Evolutionary conservation across 2,797 vertebrate genomes (phyloP).

Genomic region (Phoeniculus purpureus): DNA sequence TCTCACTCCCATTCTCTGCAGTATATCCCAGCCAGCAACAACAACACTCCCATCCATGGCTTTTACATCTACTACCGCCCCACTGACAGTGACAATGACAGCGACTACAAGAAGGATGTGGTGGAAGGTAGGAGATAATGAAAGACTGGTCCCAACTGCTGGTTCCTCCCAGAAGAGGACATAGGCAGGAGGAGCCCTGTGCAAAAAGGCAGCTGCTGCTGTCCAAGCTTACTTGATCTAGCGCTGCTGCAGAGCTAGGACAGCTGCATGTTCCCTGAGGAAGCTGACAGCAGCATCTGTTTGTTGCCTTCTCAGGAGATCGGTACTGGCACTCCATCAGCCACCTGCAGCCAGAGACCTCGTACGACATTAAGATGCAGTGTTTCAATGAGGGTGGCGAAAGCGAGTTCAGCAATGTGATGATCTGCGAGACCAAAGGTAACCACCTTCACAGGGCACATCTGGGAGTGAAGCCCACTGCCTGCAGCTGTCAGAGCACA

Average conservation of each 20-base stretch:
- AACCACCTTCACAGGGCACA: neutral
- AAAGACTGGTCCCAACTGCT: neutral
- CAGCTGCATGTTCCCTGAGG: neutral
- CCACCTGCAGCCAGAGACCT: conserved; percentile 95
- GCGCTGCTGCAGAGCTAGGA: neutral
- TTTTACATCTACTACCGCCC: conserved; percentile 99
- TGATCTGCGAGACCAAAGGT: conserved; percentile 99
- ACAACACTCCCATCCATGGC: conserved; percentile 97
- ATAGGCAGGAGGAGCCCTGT: neutral
- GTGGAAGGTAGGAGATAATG: conserved; percentile 86
- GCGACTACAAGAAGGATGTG: conserved; percentile 96
- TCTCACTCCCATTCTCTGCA: conserved; percentile 64
- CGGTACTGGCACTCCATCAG: conserved; percentile 96
- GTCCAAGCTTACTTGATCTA: neutral
- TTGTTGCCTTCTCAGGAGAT: conserved; percentile 79
- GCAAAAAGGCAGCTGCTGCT: neutral
- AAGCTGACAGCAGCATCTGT: neutral
- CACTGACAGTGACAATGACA: conserved; percentile 98
- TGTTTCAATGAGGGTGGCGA: conserved; percentile 97
- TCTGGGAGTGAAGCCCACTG: neutral
- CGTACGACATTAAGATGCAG: conserved; percentile 99
- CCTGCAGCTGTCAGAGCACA: neutral
- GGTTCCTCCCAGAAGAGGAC: neutral
- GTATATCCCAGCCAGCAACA: conserved; percentile 92
- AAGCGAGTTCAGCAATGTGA: conserved; percentile 97